phyloP scores from a whole-genome alignment of 2,113 vertebrate species.

The Tragelaphus scriptus region DNA sequence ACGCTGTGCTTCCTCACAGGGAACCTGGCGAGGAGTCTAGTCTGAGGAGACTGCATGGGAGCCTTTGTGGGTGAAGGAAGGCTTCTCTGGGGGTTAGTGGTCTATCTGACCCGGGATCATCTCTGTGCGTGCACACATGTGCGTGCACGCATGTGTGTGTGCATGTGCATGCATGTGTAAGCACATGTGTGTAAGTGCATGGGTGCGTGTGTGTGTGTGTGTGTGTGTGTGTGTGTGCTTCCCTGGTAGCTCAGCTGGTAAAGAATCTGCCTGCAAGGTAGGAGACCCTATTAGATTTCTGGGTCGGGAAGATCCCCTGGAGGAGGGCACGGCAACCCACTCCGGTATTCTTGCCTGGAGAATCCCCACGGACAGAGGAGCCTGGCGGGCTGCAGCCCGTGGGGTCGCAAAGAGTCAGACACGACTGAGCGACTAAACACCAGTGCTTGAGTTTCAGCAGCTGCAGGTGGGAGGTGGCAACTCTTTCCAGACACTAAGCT shows the following conservation, averaged over 20 bases:
- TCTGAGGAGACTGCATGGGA: rapidly evolving
- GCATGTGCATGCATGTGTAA: rapidly evolving
- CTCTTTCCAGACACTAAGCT: rapidly evolving
- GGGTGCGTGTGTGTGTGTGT: rapidly evolving
- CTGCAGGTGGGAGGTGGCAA: background rate
- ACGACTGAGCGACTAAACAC: background rate
- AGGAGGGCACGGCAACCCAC: background rate
- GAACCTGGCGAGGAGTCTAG: rapidly evolving
- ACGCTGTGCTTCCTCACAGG: background rate
- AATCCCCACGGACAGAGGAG: background rate
- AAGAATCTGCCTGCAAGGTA: background rate
- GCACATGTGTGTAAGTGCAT: too few species aligned
- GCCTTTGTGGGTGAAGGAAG: rapidly evolving
- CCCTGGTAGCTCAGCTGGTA: background rate
- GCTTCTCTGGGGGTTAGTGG: rapidly evolving
- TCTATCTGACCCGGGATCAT: too few species aligned
- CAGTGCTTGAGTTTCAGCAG: background rate
- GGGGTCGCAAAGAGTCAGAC: background rate
- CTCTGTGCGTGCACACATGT: rapidly evolving
- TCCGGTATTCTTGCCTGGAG: background rate
- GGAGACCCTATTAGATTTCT: background rate
- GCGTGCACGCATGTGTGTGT: rapidly evolving
- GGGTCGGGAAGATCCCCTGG: background rate
- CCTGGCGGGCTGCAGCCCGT: background rate
- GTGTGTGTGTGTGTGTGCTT: background rate